Evolutionary conservation across 2,888 invertebrate species (phyloP).

Genomic region (Pediacus dermestoides): DNA sequence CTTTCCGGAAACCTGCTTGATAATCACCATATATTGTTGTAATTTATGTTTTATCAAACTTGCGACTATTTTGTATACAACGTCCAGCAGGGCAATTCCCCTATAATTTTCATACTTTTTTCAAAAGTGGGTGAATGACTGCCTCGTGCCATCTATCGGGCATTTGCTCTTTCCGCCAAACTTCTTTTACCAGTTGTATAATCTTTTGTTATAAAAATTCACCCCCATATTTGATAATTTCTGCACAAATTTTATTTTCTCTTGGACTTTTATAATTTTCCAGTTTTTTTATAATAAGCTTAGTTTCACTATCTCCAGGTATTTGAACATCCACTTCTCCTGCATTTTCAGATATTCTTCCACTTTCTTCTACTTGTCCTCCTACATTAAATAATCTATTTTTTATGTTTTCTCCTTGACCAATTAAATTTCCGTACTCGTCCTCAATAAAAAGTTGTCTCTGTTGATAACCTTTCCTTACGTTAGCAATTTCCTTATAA

Average conservation of each 20-base stretch:
- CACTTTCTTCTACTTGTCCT: not conserved
- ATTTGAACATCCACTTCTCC: not conserved
- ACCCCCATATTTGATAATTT: not conserved
- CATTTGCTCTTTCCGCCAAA: not conserved
- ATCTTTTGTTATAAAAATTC: not conserved
- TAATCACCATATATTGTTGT: not conserved
- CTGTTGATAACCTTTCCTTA: not conserved
- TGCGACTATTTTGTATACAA: not conserved
- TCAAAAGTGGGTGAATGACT: not conserved
- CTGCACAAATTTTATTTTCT: slow-evolving; percentile 1
- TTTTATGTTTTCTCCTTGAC: not conserved
- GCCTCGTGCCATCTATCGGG: not conserved
- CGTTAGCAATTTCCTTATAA: not conserved
- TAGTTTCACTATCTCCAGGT: not conserved
- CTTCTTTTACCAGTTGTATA: not conserved
- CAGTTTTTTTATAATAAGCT: not conserved
- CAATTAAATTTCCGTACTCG: not conserved
- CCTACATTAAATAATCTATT: not conserved
- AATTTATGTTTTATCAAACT: not conserved
- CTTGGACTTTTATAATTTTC: not conserved
- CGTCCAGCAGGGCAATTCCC: not conserved
- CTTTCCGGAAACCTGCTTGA: no score
- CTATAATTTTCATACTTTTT: not conserved
- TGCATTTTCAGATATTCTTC: not conserved
- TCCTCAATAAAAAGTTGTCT: not conserved